Conservation (phyloP, 2,888 invertebrate genomes). For the Geotrupes spiniger region DNA sequence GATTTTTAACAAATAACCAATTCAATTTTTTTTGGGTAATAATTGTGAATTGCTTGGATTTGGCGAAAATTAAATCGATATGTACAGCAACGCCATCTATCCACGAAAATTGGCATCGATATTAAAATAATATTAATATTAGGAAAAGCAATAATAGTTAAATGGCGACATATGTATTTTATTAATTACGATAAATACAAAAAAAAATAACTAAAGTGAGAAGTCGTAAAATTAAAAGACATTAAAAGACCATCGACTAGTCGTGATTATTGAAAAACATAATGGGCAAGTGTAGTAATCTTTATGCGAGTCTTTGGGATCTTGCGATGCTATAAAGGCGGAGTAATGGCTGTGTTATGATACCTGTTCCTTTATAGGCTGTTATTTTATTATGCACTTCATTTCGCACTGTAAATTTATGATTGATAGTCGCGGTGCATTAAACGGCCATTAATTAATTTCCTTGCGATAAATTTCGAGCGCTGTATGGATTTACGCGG, state of each 20-base stretch:
- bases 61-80: no score
- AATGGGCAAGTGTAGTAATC: constrained; percentile 30
- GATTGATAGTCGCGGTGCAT: constrained; percentile 8
- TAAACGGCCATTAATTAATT: constrained; percentile 6
- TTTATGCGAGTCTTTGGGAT: constrained; percentile 40
- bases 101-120: no score
- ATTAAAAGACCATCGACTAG: constrained; percentile 10
- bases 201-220: no score
- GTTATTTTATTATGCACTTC: constrained; percentile 30
- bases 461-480: constrained; percentile 3
- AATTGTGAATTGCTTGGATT: no score
- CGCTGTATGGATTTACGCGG: constrained; percentile 1
- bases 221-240: constrained; percentile 9
- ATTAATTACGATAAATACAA: no score
- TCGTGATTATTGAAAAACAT: constrained; percentile 15
- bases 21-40: no score
- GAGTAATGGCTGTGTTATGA: constrained; percentile 46
- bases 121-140: no score
- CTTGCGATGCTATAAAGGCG: constrained; percentile 44
- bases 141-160: no score
- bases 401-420: constrained; percentile 16
- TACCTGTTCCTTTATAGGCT: constrained; percentile 38
- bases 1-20: no score
- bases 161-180: no score
- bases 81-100: no score